Evolutionary conservation across 64 coral and sea anemone species (phyloP).

Genomic region (Stichodactyla helianthus): DNA sequence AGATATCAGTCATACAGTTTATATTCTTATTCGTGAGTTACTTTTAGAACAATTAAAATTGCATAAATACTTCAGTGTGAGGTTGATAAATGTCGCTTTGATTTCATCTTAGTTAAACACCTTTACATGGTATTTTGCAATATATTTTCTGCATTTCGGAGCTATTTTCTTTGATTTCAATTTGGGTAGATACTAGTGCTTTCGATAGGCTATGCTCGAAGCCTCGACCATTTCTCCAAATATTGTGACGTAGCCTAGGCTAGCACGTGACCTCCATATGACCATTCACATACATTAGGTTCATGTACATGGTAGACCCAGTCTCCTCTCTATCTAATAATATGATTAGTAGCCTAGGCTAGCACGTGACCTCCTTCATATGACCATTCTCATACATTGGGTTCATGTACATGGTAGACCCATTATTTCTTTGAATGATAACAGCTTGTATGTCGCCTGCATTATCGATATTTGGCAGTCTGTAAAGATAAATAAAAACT

Average conservation of each 20-base stretch:
- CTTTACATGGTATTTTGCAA: too few species aligned
- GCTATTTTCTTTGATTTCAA: too few species aligned
- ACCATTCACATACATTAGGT: slow-evolving; percentile 30
- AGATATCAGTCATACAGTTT: too few species aligned
- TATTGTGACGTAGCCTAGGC: background rate
- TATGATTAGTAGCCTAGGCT: background rate
- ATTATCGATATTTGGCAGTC: slow-evolving; percentile 6
- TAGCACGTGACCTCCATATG: background rate
- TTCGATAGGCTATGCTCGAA: too few species aligned
- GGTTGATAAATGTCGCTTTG: too few species aligned
- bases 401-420: slow-evolving; percentile 28
- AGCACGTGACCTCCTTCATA: slow-evolving; percentile 3
- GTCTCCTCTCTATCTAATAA: background rate
- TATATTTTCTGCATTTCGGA: too few species aligned
- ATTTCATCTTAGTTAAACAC: too few species aligned
- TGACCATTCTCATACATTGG: slow-evolving; percentile 37
- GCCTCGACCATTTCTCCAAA: background rate
- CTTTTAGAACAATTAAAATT: too few species aligned
- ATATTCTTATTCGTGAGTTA: too few species aligned
- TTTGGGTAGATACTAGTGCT: too few species aligned
- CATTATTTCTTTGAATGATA: slow-evolving; percentile 21
- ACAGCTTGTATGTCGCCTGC: slow-evolving; percentile 9
- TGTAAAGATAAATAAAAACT: background rate
- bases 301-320: slow-evolving; percentile 5
- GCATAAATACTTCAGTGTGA: too few species aligned